A percentile compares a stretch with the other conserved stretches of the same genome.
phyloP scores from a whole-genome alignment of 1,140 invertebrate genomes.

The Cotesia typhae region DNA sequence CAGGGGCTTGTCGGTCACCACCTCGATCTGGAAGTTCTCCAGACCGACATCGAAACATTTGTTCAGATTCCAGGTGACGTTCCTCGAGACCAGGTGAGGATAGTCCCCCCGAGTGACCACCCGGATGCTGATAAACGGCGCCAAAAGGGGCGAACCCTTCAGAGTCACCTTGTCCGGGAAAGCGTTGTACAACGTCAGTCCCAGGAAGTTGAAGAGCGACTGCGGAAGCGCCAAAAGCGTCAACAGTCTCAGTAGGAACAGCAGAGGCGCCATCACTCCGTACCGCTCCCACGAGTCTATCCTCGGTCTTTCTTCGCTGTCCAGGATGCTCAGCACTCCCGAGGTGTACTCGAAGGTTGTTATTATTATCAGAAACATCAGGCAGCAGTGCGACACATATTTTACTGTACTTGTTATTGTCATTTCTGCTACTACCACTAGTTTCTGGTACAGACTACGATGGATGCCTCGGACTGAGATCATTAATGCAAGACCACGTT shows the following conservation, averaged over 20 bases:
- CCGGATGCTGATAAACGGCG: conserved; percentile 95
- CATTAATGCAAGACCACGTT: too few relatives aligned
- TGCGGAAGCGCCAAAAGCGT: conserved; percentile 89
- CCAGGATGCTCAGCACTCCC: conserved; percentile 76
- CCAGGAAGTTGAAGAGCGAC: conserved; percentile 91
- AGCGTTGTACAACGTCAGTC: conserved; percentile 91
- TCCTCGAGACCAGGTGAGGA: conserved; percentile 88
- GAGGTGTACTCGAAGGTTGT: conserved; percentile 80
- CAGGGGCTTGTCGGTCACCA: conserved; percentile 92
- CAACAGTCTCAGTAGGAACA: conserved; percentile 83
- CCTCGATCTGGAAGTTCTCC: conserved; percentile 97
- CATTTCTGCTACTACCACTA: too few relatives aligned
- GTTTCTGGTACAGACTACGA: too few relatives aligned
- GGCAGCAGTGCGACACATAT: conserved; percentile 80
- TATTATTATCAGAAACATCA: conserved; percentile 81
- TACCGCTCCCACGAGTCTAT: conserved; percentile 85
- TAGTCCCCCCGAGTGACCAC: conserved; percentile 96
- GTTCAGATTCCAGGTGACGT: conserved; percentile 90
- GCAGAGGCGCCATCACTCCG: conserved; percentile 74
- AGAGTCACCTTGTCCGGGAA: conserved; percentile 93
- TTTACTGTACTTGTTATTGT: conserved; percentile 68
- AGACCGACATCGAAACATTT: conserved; percentile 89
- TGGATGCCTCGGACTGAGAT: too few relatives aligned
- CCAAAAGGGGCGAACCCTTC: conserved; percentile 88
- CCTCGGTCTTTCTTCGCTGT: conserved; percentile 62